Percentiles rank a stretch among this genome's conserved stretches.
phyloP scores from a whole-genome alignment of 2,888 invertebrate species.

The Frankliniella fusca region DNA sequence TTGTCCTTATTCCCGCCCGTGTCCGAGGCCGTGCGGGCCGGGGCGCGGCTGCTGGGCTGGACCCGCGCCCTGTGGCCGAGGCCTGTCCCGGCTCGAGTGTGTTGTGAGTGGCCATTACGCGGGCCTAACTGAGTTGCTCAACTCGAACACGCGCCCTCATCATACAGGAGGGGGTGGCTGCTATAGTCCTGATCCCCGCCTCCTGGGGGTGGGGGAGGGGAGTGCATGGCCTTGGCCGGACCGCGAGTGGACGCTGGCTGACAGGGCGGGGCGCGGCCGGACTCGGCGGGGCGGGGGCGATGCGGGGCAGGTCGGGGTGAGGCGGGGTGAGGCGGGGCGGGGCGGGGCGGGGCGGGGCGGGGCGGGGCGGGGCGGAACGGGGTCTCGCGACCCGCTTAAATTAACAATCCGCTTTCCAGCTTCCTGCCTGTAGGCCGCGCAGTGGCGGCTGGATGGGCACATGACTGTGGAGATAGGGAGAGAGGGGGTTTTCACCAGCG shows the following conservation, averaged over 20 bases:
- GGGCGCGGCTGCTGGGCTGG: not conserved
- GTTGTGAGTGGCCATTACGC: not conserved
- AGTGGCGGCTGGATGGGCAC: no score
- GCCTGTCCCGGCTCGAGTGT: not conserved
- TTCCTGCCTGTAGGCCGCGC: no score
- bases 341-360: not conserved
- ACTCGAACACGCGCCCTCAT: not conserved
- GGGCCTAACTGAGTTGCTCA: constrained; percentile 8
- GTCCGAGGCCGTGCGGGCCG: not conserved
- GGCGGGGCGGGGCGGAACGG: not conserved
- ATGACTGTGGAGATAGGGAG: no score
- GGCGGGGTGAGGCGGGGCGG: not conserved
- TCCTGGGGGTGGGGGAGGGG: no score
- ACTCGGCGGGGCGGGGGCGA: not conserved
- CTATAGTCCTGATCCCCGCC: no score
- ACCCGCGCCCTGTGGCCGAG: no score
- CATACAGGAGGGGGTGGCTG: no score
- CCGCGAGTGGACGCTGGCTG: no score
- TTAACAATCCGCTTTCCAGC: no score
- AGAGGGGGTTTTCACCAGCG: no score
- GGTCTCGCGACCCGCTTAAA: no score
- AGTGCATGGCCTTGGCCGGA: no score
- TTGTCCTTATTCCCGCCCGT: not conserved
- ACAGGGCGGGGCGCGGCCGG: not conserved
- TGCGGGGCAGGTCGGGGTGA: not conserved